phyloP scores from a whole-genome alignment of 30 jellyfish, hydroid and myxozoan genomes.

The Sanderia malayensis region DNA sequence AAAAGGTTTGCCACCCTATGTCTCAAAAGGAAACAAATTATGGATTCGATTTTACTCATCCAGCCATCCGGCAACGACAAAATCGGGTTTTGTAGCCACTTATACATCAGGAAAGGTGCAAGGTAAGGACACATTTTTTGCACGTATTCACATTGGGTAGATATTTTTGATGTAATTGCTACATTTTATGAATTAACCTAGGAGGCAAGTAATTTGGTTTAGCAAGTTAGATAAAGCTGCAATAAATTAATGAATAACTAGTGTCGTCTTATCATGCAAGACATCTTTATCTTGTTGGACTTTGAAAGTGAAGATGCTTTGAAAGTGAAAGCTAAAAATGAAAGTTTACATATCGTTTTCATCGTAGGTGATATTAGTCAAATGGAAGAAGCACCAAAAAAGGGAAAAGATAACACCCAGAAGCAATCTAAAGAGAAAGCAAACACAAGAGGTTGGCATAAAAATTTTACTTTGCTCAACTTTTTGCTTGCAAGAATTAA shows the following conservation, averaged over 20 bases:
- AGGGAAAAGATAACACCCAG: not conserved
- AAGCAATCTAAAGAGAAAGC: not conserved
- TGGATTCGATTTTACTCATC: constrained; percentile 80
- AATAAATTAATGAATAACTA: too few species aligned
- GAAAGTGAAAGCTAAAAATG: too few species aligned
- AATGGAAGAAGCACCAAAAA: not conserved
- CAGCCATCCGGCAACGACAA: constrained; percentile 65
- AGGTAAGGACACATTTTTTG: not conserved
- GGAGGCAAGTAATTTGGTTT: too few species aligned
- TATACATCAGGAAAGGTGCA: constrained; percentile 70
- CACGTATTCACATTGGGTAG: too few species aligned
- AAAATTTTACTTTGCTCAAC: not conserved
- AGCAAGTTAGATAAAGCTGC: too few species aligned
- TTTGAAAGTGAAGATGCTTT: too few species aligned
- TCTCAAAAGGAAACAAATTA: constrained; percentile 56
- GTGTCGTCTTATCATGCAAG: too few species aligned
- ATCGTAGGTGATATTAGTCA: not conserved
- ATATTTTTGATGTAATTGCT: too few species aligned
- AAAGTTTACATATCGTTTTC: too few species aligned
- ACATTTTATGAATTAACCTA: too few species aligned
- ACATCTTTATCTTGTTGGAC: too few species aligned
- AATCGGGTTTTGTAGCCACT: constrained; percentile 97
- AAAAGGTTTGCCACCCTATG: constrained; percentile 68
- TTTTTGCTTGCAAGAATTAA: too few species aligned
- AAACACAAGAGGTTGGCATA: not conserved